phyloP scores from a whole-genome alignment of 2,888 invertebrate genomes.

The Argyra leucocephala region DNA sequence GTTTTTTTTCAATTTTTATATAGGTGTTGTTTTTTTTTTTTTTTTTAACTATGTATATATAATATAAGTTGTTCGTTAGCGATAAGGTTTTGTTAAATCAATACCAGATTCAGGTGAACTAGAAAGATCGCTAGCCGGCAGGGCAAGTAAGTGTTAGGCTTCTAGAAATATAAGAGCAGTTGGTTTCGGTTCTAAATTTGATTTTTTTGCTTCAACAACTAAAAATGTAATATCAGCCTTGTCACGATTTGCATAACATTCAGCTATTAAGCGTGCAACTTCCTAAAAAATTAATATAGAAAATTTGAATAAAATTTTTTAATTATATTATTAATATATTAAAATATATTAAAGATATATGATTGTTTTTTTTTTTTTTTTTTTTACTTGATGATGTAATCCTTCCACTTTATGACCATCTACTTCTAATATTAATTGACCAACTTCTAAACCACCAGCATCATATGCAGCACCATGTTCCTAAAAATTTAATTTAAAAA shows the following conservation, averaged over 20 bases:
- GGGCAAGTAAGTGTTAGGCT: slow-evolving; percentile 85
- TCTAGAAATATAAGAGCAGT: slow-evolving; percentile 83
- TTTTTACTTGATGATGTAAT: slow-evolving; percentile 60
- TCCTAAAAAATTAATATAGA: slow-evolving; percentile 44
- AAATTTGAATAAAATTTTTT: slow-evolving; percentile 10
- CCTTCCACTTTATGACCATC: slow-evolving; percentile 72
- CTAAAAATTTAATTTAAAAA: slow-evolving; percentile 44
- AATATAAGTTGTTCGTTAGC: slow-evolving; percentile 22
- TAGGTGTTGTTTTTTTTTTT: too few relatives aligned
- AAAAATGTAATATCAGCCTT: slow-evolving; percentile 84
- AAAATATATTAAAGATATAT: too few relatives aligned
- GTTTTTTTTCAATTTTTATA: too few relatives aligned
- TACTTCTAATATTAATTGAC: slow-evolving; percentile 86
- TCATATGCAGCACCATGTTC: slow-evolving; percentile 90
- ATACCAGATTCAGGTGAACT: slow-evolving; percentile 37
- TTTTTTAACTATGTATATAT: too few relatives aligned
- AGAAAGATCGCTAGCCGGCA: slow-evolving; percentile 61
- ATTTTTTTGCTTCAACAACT: slow-evolving; percentile 85
- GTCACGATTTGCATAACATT: slow-evolving; percentile 82
- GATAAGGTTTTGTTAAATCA: slow-evolving; percentile 41
- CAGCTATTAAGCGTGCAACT: slow-evolving; percentile 84
- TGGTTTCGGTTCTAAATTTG: slow-evolving; percentile 83
- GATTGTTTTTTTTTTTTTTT: too few relatives aligned
- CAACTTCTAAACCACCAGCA: slow-evolving; percentile 86
- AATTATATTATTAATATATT: too few relatives aligned